Percentiles rank a stretch among this genome's conserved stretches.
These are phyloP conservation scores for Lerista edwardsae DNA, from an alignment of 2,797 vertebrate species.

Conservation along the genomic window DNA sequence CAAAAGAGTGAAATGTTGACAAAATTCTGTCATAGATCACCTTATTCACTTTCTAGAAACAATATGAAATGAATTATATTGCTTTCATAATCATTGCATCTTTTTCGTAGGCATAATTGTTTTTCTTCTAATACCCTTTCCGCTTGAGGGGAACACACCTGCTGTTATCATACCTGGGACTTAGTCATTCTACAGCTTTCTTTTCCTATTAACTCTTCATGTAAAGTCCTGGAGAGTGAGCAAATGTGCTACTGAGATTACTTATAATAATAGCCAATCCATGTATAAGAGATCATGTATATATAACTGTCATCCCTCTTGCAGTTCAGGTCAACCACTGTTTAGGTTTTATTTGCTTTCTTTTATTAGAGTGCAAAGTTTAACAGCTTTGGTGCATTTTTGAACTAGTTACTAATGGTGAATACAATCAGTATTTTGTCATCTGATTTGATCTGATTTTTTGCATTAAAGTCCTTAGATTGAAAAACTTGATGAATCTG, in stretches of 20 bases:
- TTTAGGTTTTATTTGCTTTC: background rate
- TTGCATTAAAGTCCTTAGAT: no score
- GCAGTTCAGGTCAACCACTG: background rate
- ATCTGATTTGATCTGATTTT: no score
- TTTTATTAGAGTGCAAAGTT: background rate
- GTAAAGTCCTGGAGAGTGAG: background rate
- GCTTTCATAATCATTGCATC: conserved; percentile 4
- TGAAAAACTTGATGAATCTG: no score
- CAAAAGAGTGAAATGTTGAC: conserved; percentile 22
- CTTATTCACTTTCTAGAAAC: conserved; percentile 9
- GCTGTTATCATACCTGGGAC: background rate
- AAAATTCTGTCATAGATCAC: conserved; percentile 7
- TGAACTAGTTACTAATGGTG: background rate
- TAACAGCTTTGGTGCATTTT: background rate
- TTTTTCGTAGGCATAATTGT: background rate
- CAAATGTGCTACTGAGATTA: background rate
- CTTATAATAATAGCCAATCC: background rate
- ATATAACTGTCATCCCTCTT: background rate
- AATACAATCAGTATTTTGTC: no score
- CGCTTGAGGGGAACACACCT: background rate
- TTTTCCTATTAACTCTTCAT: background rate
- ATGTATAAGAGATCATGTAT: background rate
- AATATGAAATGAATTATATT: conserved; percentile 16
- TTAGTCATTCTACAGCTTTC: background rate
- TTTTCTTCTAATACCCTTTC: background rate